Conservation (phyloP, 2,888 invertebrate species). For the Branchipolynoe longqiensis region DNA sequence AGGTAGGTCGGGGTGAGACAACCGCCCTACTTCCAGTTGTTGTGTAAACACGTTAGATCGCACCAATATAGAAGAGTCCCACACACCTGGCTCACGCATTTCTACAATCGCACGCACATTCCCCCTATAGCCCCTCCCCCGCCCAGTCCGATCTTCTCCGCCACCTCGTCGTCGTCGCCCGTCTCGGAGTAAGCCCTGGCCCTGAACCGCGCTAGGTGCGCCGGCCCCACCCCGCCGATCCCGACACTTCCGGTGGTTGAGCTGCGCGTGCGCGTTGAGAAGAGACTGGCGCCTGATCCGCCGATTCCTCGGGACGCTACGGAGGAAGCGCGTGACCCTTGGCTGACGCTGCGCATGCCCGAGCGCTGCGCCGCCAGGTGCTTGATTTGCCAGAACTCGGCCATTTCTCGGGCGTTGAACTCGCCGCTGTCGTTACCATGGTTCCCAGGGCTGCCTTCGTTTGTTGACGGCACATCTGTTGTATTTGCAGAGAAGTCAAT, state of each 20-base stretch:
- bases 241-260: not conserved
- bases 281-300: not conserved
- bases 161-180: not conserved
- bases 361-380: not conserved
- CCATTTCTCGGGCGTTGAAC: conserved; percentile 39
- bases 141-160: not conserved
- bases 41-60: no score
- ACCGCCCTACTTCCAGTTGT: no score
- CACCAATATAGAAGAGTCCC: no score
- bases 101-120: not conserved
- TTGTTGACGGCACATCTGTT: not conserved
- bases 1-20: no score
- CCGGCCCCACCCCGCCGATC: conserved; percentile 15
- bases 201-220: conserved; percentile 22
- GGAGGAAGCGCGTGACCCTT: conserved; percentile 12
- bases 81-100: no score
- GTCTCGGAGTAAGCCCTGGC: conserved; percentile 6
- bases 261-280: not conserved
- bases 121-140: not conserved
- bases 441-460: not conserved
- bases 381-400: conserved; percentile 45
- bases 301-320: conserved; percentile 9
- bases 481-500: not conserved
- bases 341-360: not conserved
- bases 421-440: not conserved